phyloP scores from a whole-genome alignment of 2,888 invertebrate species.

The Scaptomyza polygonia region DNA sequence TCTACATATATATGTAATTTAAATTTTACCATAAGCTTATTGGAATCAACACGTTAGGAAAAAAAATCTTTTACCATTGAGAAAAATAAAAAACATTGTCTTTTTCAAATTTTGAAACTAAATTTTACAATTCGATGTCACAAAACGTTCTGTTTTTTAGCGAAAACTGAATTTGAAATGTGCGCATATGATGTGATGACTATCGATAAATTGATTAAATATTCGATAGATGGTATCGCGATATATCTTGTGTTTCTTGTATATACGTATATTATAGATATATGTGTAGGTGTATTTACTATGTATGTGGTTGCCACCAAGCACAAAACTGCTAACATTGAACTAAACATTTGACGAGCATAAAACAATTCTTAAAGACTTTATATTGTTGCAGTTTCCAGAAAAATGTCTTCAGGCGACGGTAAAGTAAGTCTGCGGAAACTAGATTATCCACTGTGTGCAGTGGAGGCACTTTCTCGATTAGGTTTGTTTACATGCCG shows the following conservation, averaged over 20 bases:
- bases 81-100: constrained; percentile 54
- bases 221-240: constrained; percentile 5
- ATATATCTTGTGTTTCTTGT: too few species aligned
- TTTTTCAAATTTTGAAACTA: constrained; percentile 35
- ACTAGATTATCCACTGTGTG: constrained; percentile 90
- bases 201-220: constrained; percentile 22
- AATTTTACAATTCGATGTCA: not conserved
- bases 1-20: constrained; percentile 70
- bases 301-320: too few species aligned
- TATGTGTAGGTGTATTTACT: too few species aligned
- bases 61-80: constrained; percentile 49
- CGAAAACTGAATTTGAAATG: not conserved
- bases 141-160: not conserved
- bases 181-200: not conserved
- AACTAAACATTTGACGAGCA: constrained; percentile 5
- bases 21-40: constrained; percentile 45
- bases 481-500: constrained; percentile 86
- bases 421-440: constrained; percentile 89
- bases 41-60: constrained; percentile 42
- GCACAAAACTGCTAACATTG: not conserved
- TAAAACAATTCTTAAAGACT: constrained; percentile 7
- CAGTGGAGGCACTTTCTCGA: constrained; percentile 90
- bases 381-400: not conserved
- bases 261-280: too few species aligned
- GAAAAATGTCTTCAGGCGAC: constrained; percentile 83